Evolutionary conservation across 2,113 vertebrate species (phyloP).

Genomic region (Elachura formosa): DNA sequence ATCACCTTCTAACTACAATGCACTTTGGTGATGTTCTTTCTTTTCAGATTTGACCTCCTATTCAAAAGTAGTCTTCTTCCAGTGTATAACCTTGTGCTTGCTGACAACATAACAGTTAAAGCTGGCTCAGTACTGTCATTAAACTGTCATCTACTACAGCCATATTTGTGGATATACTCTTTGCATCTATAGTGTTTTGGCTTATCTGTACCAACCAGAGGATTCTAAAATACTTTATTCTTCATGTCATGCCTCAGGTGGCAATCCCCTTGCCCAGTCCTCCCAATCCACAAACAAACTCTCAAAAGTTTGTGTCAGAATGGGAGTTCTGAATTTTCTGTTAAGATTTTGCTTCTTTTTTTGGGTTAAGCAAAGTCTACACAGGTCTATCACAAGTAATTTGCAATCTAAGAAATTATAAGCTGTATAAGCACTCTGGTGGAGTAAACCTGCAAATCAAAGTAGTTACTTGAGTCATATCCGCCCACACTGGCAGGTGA

Average conservation of each 20-base stretch:
- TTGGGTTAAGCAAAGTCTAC: background rate
- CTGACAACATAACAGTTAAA: background rate
- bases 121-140: background rate
- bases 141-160: background rate
- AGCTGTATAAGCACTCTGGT: background rate
- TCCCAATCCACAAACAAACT: background rate
- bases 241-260: background rate
- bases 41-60: background rate
- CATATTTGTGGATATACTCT: background rate
- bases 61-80: background rate
- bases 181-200: background rate
- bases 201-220: background rate
- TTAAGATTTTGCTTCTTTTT: background rate
- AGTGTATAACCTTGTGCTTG: background rate
- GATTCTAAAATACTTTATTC: background rate
- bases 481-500: background rate
- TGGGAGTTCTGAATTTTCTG: background rate
- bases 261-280: background rate
- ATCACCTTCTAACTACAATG: background rate
- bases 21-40: background rate
- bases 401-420: background rate
- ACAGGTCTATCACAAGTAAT: background rate
- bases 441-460: background rate
- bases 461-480: background rate
- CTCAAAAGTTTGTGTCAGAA: background rate